Percentiles rank a stretch among this genome's conserved stretches.
phyloP scores from a whole-genome alignment of 2,113 vertebrate genomes.

The Malurus elegans region DNA sequence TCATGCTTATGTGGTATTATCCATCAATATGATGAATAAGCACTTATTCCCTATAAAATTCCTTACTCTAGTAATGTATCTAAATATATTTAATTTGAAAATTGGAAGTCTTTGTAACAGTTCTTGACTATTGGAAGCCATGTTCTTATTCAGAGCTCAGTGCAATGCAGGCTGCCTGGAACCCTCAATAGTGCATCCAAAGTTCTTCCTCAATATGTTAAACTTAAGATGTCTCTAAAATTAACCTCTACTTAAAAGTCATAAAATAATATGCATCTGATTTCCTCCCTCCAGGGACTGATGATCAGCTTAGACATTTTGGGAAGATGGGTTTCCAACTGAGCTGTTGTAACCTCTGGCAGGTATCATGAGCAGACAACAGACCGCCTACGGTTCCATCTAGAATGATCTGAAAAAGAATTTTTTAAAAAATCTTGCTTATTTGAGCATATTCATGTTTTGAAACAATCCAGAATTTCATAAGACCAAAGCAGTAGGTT shows the following conservation, averaged over 20 bases:
- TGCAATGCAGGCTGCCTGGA: not conserved
- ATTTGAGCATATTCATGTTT: slow-evolving; percentile 20
- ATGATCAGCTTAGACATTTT: not conserved
- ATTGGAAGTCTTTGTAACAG: not conserved
- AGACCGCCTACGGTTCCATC: slow-evolving; percentile 54
- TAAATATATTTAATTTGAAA: slow-evolving; percentile 39
- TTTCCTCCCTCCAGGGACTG: not conserved
- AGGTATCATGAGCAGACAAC: slow-evolving; percentile 68
- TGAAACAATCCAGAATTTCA: slow-evolving; percentile 25
- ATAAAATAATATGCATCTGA: not conserved
- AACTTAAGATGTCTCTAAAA: not conserved
- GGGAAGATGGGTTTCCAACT: not conserved
- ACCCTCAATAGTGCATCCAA: slow-evolving; percentile 18
- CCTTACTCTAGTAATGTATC: not conserved
- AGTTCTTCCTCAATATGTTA: not conserved
- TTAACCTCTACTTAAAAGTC: not conserved
- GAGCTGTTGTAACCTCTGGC: not conserved
- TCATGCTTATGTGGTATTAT: slow-evolving; percentile 17
- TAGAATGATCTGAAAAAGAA: slow-evolving; percentile 71
- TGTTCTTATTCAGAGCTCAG: not conserved
- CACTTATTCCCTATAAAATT: slow-evolving; percentile 10
- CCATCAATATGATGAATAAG: slow-evolving; percentile 73
- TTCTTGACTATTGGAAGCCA: slow-evolving; percentile 10
- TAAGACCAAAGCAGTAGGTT: slow-evolving; percentile 44
- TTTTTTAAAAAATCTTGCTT: slow-evolving; percentile 14